phyloP scores from a whole-genome alignment of 2,113 vertebrate genomes.

The Seriola rivoliana region DNA sequence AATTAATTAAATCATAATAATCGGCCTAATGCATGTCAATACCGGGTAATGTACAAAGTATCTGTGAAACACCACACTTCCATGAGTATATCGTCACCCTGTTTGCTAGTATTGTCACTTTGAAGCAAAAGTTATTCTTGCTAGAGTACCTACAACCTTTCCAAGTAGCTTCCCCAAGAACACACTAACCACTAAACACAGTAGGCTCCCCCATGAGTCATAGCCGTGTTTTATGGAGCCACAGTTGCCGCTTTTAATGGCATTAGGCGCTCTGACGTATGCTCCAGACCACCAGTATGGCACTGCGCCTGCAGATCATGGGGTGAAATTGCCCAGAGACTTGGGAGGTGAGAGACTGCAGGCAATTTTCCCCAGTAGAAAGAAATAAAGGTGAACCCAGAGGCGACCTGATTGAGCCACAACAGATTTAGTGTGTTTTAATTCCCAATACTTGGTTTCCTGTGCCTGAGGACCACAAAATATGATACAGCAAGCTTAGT shows the following conservation, averaged over 20 bases:
- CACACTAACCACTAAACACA: constrained; percentile 74
- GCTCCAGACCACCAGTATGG: constrained; percentile 73
- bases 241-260: constrained; percentile 73
- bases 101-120: constrained; percentile 16
- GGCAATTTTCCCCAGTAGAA: constrained; percentile 33
- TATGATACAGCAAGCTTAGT: constrained; percentile 60
- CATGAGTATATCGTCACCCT: not conserved
- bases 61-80: not conserved
- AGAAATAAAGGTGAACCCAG: constrained; percentile 58
- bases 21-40: not conserved
- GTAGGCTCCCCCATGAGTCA: constrained; percentile 72
- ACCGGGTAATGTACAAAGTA: not conserved
- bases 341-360: constrained; percentile 50
- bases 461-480: constrained; percentile 62
- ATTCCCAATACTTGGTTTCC: constrained; percentile 67
- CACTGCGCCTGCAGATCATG: constrained; percentile 50
- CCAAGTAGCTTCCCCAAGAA: constrained; percentile 48
- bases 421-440: constrained; percentile 66
- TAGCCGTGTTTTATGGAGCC: constrained; percentile 75
- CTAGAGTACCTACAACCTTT: constrained; percentile 31
- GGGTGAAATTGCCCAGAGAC: constrained; percentile 48
- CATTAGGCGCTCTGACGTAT: constrained; percentile 65
- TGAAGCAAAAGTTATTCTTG: not conserved
- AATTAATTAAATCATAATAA: not conserved
- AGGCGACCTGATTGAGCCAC: constrained; percentile 49